These are phyloP conservation scores for Meloidogyne exigua DNA, from an alignment of 1,140 invertebrate species.

Conservation along the genomic window DNA sequence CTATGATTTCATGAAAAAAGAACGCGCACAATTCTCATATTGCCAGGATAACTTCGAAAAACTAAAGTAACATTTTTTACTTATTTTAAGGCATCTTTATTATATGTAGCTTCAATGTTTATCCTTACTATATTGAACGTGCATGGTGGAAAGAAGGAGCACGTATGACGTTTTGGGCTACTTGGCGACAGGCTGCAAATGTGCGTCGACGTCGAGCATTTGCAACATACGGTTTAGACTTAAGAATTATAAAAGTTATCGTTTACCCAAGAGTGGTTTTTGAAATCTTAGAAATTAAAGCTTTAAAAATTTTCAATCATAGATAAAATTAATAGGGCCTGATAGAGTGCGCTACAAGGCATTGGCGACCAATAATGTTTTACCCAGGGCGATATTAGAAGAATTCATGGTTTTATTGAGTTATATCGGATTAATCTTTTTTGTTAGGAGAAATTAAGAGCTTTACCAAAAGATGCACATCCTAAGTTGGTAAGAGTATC, in stretches of 20 bases:
- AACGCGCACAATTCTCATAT: slow-evolving; percentile 22
- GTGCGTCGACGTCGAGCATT: slow-evolving; percentile 49
- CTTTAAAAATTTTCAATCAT: too few species aligned
- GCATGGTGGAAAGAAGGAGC: slow-evolving; percentile 63
- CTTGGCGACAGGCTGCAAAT: slow-evolving; percentile 50
- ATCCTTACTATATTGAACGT: slow-evolving; percentile 59
- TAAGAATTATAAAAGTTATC: background rate
- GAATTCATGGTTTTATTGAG: slow-evolving; percentile 52
- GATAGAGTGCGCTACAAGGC: slow-evolving; percentile 58
- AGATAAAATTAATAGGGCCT: slow-evolving; percentile 27
- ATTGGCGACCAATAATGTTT: slow-evolving; percentile 56
- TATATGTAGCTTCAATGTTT: slow-evolving; percentile 53
- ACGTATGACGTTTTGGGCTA: slow-evolving; percentile 62
- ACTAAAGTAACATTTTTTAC: slow-evolving; percentile 33
- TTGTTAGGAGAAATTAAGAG: slow-evolving; percentile 21
- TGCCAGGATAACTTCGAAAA: slow-evolving; percentile 30
- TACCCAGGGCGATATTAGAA: slow-evolving; percentile 60
- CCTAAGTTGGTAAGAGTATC: slow-evolving; percentile 36
- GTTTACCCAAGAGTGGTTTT: too few species aligned
- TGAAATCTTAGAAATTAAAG: too few species aligned
- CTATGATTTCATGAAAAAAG: background rate
- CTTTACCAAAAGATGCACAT: slow-evolving; percentile 27
- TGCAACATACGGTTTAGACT: slow-evolving; percentile 32
- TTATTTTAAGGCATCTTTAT: background rate
- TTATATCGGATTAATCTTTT: background rate